phyloP scores from a whole-genome alignment of 2,888 invertebrate species.

The Nephrotoma appendiculata region DNA sequence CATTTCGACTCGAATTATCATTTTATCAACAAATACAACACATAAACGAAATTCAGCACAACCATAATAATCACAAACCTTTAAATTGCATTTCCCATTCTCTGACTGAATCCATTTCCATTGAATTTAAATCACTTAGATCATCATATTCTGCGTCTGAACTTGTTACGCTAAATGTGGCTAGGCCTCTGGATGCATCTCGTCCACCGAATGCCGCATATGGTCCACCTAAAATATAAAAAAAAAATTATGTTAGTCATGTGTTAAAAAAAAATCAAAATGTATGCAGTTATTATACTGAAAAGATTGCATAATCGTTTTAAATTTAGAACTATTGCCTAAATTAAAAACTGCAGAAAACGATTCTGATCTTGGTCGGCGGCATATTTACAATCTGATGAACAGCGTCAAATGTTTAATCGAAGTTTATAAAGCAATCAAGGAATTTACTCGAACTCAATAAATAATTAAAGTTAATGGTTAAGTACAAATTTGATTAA shows the following conservation, averaged over 20 bases:
- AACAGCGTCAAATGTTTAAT: no score
- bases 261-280: background rate
- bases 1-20: no score
- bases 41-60: constrained; percentile 5
- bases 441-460: background rate
- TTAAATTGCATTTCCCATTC: constrained; percentile 98
- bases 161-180: constrained; percentile 76
- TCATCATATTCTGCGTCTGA: constrained; percentile 84
- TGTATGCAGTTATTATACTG: no score
- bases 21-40: background rate
- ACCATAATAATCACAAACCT: constrained; percentile 41
- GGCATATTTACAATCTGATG: no score
- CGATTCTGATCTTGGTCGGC: no score
- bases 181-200: constrained; percentile 89
- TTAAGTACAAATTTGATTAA: background rate
- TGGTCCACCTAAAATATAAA: constrained; percentile 56
- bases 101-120: constrained; percentile 88
- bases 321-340: no score
- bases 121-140: constrained; percentile 78
- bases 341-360: no score
- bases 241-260: background rate
- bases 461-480: background rate
- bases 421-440: no score
- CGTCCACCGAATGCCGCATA: constrained; percentile 90
- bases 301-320: no score